Percentiles rank a stretch among this genome's conserved stretches.
phyloP scores from a whole-genome alignment of 2,113 vertebrate genomes.

The Danionella cerebrum region DNA sequence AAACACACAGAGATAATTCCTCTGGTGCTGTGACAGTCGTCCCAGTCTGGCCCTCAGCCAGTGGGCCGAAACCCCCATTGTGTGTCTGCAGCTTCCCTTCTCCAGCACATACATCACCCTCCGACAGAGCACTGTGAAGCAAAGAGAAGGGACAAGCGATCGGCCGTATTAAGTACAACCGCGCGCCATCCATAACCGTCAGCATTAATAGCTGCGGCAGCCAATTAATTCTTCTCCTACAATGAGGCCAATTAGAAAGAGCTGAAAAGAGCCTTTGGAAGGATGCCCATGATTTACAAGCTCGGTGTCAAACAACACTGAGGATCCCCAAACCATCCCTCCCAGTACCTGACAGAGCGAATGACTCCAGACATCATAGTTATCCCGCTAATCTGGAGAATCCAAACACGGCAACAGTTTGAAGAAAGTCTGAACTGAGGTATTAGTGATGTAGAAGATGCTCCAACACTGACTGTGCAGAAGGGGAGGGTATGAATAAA shows the following conservation, averaged over 20 bases:
- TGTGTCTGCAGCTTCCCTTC: constrained; percentile 44
- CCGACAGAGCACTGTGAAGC: constrained; percentile 56
- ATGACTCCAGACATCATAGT: constrained; percentile 63
- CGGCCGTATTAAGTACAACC: constrained; percentile 61
- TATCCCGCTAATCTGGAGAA: constrained; percentile 61
- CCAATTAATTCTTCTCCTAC: constrained; percentile 70
- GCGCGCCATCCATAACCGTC: constrained; percentile 67
- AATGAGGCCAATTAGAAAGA: constrained; percentile 66
- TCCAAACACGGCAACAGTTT: constrained; percentile 56
- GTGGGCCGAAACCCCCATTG: constrained; percentile 54
- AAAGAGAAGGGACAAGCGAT: constrained; percentile 66
- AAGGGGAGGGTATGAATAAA: no score
- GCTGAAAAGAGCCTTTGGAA: constrained; percentile 58
- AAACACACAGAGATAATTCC: constrained; percentile 29
- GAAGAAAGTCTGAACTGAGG: constrained; percentile 50
- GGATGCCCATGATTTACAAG: constrained; percentile 58
- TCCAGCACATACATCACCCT: constrained; percentile 57
- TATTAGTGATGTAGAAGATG: constrained; percentile 31
- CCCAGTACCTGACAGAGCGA: constrained; percentile 57
- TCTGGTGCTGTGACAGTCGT: constrained; percentile 17
- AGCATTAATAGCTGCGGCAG: constrained; percentile 59
- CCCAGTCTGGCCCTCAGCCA: constrained; percentile 56
- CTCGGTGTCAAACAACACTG: constrained; percentile 46
- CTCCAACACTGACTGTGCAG: background rate
- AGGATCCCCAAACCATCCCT: constrained; percentile 46